A percentile compares a stretch with the other conserved stretches of the same genome.
Evolutionary conservation across 2,888 invertebrate genomes (phyloP).

Genomic region (Stenichneumon culpator): DNA sequence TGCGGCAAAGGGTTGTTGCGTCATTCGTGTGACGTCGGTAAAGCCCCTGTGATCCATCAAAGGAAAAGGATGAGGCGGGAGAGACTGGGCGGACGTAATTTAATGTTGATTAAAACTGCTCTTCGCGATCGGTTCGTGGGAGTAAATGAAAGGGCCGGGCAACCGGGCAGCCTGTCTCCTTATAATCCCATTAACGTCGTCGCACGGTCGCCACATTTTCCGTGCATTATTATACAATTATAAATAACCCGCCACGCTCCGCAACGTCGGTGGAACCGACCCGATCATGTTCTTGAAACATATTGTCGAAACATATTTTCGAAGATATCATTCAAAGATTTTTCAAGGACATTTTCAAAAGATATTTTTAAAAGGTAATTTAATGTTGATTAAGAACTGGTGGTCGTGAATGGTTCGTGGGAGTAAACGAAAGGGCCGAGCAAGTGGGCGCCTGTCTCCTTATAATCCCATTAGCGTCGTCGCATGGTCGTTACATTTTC

Average conservation of each 20-base stretch:
- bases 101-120: conserved; percentile 4
- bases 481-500: conserved; percentile 10
- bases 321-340: too few relatives aligned
- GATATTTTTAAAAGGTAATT: not conserved
- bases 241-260: conserved; percentile 6
- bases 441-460: not conserved
- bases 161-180: not conserved
- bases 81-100: conserved; percentile 1
- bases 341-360: too few relatives aligned
- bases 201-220: conserved; percentile 13
- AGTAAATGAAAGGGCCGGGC: not conserved
- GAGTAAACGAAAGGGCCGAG: not conserved
- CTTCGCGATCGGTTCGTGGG: not conserved
- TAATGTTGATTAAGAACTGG: not conserved
- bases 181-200: conserved; percentile 9
- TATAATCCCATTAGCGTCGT: conserved; percentile 4
- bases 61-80: not conserved
- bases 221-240: conserved; percentile 21
- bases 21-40: conserved; percentile 4
- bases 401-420: not conserved
- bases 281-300: conserved; percentile 1
- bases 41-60: not conserved
- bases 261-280: conserved; percentile 35
- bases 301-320: too few relatives aligned
- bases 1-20: conserved; percentile 6